Base-by-base conservation (phyloP, 2,797 vertebrate species). In the Peromyscus melanophrys region DNA sequence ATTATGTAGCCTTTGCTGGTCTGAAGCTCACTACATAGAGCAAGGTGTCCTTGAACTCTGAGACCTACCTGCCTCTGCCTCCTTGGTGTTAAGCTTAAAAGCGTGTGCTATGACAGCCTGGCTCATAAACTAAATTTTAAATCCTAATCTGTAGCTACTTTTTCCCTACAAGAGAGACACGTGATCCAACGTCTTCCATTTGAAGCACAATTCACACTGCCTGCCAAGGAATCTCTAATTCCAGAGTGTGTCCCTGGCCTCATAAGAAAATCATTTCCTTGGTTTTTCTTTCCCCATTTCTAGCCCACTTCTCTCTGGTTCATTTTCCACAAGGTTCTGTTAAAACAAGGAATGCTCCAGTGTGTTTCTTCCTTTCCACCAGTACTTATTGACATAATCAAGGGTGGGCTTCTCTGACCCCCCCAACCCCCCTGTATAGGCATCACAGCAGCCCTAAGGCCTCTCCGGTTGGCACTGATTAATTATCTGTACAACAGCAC, bases 401-500 rank as follows among this genome's bases (percentile, higher is more conserved):
- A 75, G 71, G 89, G 69, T 76, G 86, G 76, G 59, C 90, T 96
- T 97, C 95, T 97, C 96, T 76, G 65, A 29, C 69, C 4, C 0
- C 69, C n/a, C 75, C 94, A n/a, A n/a, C 96, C 88, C 93, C 90
- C 13, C 49, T 1, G 12, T 52, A 94, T 89, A 95, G 97, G 78
- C 90, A 91, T 96, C 59, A 27, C 95, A 67, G 61, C 94, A 95
- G 67, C 95, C 89, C 92, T 75, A 40, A 95, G 96, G 75, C 71
- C 90, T 89, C 91, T 92, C 94, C 0, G 55, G 95, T 94, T 90
- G 91, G 96, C 76, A 82, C 46, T 76, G 88, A 46, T 95, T 87
- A 69, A 95, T 96, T 97, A 94, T 94, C 95, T 96, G 14, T 94
- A 9, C 59, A 94, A 9, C 59, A 92, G 96, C 92, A 78, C 94